These are phyloP conservation scores for Neotoxoptera formosana DNA, from an alignment of 1,140 invertebrate species.

Conservation along the genomic window DNA sequence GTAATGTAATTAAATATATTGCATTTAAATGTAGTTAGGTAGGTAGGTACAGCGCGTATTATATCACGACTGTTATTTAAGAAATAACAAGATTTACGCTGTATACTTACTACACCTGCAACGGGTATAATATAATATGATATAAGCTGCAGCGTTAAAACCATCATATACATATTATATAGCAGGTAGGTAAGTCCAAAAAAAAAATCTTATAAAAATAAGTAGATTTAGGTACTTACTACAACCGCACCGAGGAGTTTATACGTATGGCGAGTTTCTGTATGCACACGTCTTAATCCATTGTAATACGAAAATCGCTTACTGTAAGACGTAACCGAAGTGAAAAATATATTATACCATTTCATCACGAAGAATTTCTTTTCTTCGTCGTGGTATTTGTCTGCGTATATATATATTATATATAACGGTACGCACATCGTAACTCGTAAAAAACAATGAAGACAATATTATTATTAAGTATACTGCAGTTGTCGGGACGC, in stretches of 20 bases:
- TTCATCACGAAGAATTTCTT: not conserved
- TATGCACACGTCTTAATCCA: not conserved
- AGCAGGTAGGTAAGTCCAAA: not conserved
- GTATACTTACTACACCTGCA: too few relatives aligned
- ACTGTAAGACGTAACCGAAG: not conserved
- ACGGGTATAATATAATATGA: not conserved
- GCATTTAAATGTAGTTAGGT: not conserved
- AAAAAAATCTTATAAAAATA: not conserved
- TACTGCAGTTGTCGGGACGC: too few relatives aligned
- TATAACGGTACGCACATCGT: not conserved
- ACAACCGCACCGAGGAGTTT: not conserved
- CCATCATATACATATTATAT: not conserved
- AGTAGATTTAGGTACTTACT: not conserved
- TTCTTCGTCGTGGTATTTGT: not conserved
- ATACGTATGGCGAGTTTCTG: not conserved
- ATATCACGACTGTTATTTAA: not conserved
- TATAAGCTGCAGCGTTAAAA: not conserved
- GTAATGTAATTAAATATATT: not conserved
- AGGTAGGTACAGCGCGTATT: not conserved
- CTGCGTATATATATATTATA: not conserved
- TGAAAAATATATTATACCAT: not conserved
- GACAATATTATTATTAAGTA: too few relatives aligned
- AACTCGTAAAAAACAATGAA: not conserved
- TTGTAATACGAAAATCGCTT: not conserved
- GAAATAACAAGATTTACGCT: slow-evolving; percentile 4